Evolutionary conservation across 1,140 invertebrate species (phyloP), one percentile per base, ranked within the genome.

Genomic region (Drosophila biarmipes): DNA sequence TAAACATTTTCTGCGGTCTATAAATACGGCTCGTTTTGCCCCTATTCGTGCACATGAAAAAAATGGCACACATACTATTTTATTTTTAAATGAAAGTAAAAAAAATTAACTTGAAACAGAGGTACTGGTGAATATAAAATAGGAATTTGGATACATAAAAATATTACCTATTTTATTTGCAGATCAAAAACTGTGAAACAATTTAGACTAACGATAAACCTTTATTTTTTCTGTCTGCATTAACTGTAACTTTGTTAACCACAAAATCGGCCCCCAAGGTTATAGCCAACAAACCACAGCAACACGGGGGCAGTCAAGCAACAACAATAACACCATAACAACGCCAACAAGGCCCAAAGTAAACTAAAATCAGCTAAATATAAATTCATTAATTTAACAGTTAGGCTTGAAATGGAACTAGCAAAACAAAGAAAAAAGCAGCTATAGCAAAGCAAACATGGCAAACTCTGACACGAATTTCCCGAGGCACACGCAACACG

Each of bases 381-480:
- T 78, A 69, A 61, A 72, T 58, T 46, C 58, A 81, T 81, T 80
- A 61, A 81, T 72, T 80, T 72, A 80, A 80, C 78, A 80, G 78
- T 80, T 80, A 81, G 63, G 67, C 66, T 77, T 45, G 35, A 61
- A 74, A 80, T 43, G 43, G 34, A 80, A 62, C 78, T 46, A 80
- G 67, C 76, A 79, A 79, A 78, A 76, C 63, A 59, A 46, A 76
- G 19, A 40, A 42, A 55, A 43, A 42, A 38, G n/a, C n/a, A 55
- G 52, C 52, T 54, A 67, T 54, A 45, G 17, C 29, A 71, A 71
- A 63, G 75, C 57, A 64, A 69, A 80, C 49, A 73, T 62, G 56
- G 49, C 29, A 31, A 48, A 73, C 71, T 73, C 69, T 73, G 68
- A 62, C 58, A 73, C 58, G 69, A 73, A 73, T 73, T 73, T 69